Evolutionary conservation across 2,888 invertebrate species (phyloP), one percentile per base, ranked within the genome.

Genomic region (Nemotelus pantherinus): DNA sequence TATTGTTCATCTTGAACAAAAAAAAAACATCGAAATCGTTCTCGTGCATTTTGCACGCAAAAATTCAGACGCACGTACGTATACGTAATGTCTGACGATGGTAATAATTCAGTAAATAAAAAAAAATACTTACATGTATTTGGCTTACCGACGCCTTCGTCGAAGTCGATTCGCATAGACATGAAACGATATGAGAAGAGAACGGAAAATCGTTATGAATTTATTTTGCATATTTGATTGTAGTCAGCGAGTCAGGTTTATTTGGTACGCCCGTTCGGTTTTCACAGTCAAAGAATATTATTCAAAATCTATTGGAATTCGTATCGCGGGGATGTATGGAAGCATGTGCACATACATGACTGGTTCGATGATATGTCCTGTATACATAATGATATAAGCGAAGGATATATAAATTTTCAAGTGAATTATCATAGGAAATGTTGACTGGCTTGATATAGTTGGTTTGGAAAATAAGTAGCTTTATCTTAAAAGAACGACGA

Each of bases 181-280:
- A 63, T 43, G 43, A 63, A 45, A 65, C 43, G 65, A 70, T 53
- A 70, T 70, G 70, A n/a, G 55, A 70, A 47, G 7, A 48, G 50
- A 47, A 47, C 6, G 43, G 39, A 43, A n/a, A 45, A 70, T 55
- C 44, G 43, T n/a, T 53, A 70, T 70, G 55, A 70, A 70, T 70
- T 41, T 53, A 70, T 53, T 70, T 70, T 70, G 70, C 70, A 70
- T 70, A 70, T 70, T 70, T 70, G 70, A 70, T 70, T 70, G 70
- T 70, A 25, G 25, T 25, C 25, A 25, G 25, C 25, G 25, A 25
- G 25, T 25, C 25, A 25, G 25, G 25, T 25, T 25, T 25, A 25
- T 25, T 25, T 25, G 25, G 25, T 25, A 55, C 47, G 50, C 55
- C 25, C 9, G 53, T 10, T 10, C 70, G 50, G 39, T 63, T 43